Conservation (phyloP, 2,113 vertebrate species). For the Hippocampus abdominalis region DNA sequence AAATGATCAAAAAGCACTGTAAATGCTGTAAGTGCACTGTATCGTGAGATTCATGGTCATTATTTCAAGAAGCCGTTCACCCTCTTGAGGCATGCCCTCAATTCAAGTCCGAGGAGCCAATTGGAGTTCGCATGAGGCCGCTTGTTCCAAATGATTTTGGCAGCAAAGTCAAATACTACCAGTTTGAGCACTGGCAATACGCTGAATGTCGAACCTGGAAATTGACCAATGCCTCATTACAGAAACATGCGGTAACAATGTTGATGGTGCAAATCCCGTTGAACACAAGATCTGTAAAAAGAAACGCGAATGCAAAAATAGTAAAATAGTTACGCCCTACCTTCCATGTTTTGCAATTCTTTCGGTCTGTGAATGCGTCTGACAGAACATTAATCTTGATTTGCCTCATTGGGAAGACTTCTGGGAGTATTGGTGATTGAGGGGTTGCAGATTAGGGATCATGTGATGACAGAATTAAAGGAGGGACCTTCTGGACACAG, state of each 20-base stretch:
- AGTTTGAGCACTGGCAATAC: slow-evolving; percentile 21
- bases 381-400: slow-evolving; percentile 46
- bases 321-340: slow-evolving; percentile 33
- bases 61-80: neutral
- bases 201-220: slow-evolving; percentile 19
- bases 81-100: slow-evolving; percentile 47
- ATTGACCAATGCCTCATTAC: slow-evolving; percentile 31
- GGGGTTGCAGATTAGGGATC: slow-evolving; percentile 31
- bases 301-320: slow-evolving; percentile 30
- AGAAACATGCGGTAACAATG: slow-evolving; percentile 6
- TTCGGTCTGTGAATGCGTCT: slow-evolving; percentile 14
- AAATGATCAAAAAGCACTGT: neutral
- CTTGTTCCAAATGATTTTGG: slow-evolving; percentile 42
- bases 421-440: slow-evolving; percentile 38
- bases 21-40: neutral
- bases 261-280: slow-evolving; percentile 24
- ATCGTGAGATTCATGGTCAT: neutral
- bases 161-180: slow-evolving; percentile 43
- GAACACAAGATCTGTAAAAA: slow-evolving; percentile 29
- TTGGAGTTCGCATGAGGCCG: slow-evolving; percentile 53
- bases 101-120: slow-evolving; percentile 56
- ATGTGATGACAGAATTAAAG: slow-evolving; percentile 28
- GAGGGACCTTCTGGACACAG: slow-evolving; percentile 15
- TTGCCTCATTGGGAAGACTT: slow-evolving; percentile 36
- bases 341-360: slow-evolving; percentile 43